Percentiles rank a stretch among this genome's conserved stretches.
These are phyloP conservation scores for Corythornis vintsioides DNA, from an alignment of 2,113 vertebrate genomes.

Conservation along the genomic window DNA sequence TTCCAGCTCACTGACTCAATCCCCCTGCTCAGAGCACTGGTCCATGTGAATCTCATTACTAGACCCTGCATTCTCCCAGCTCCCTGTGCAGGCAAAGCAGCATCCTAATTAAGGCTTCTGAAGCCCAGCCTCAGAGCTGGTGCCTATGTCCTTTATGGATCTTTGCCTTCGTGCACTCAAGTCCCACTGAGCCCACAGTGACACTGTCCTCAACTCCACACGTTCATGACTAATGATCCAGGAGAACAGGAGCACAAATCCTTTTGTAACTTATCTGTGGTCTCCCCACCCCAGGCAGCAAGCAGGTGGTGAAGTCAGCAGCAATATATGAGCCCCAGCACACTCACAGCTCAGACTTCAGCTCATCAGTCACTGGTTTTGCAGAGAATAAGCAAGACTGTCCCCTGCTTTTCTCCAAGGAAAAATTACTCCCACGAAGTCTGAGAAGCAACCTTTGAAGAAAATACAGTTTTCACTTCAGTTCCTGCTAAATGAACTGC, in stretches of 20 bases:
- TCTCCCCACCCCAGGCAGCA: neutral
- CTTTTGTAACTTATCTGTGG: neutral
- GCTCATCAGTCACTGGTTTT: neutral
- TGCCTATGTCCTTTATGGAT: neutral
- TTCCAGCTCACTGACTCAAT: neutral
- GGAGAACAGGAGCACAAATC: neutral
- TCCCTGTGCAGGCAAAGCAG: neutral
- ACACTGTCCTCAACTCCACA: neutral
- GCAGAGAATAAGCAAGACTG: neutral
- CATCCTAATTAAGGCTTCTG: neutral
- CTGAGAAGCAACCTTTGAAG: neutral
- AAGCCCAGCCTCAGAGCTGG: neutral
- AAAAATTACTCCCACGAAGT: neutral
- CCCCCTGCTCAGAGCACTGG: neutral
- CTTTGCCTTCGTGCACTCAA: neutral
- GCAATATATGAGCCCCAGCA: neutral
- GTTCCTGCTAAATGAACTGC: neutral
- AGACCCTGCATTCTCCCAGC: neutral
- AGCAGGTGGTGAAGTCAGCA: neutral
- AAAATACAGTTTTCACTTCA: neutral
- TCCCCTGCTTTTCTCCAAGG: neutral
- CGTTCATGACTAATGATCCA: neutral
- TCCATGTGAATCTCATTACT: neutral
- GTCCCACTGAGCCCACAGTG: rapidly evolving
- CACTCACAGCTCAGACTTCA: neutral